These are phyloP conservation scores for Struthio camelus DNA, from an alignment of 2,113 vertebrate species.

Conservation along the genomic window DNA sequence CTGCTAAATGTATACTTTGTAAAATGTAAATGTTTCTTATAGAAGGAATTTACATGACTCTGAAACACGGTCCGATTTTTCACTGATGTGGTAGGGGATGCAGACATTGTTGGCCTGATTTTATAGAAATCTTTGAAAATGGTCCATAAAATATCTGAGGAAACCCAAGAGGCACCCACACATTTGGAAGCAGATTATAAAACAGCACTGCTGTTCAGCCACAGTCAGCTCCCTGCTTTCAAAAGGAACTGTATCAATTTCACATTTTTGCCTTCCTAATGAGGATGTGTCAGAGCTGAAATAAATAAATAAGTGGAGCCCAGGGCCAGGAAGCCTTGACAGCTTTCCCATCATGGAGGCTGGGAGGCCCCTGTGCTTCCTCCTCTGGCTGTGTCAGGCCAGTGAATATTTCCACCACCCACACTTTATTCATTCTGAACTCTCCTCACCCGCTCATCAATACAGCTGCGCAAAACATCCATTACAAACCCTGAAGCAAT, in stretches of 20 bases:
- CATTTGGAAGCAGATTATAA: conserved; percentile 82
- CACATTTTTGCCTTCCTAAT: conserved; percentile 71
- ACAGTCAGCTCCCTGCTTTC: conserved; percentile 59
- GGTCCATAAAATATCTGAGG: conserved; percentile 78
- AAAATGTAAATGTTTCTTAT: conserved; percentile 66
- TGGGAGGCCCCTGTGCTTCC: not conserved
- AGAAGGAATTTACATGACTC: conserved; percentile 53
- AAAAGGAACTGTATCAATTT: conserved; percentile 69
- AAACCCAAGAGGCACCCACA: conserved; percentile 77
- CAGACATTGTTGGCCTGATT: conserved; percentile 65
- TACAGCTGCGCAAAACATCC: conserved; percentile 54
- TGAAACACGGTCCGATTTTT: conserved; percentile 33
- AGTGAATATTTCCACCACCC: conserved; percentile 60
- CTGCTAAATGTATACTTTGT: conserved; percentile 70
- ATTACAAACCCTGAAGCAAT: conserved; percentile 29
- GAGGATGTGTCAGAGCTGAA: conserved; percentile 63
- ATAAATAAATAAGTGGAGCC: conserved; percentile 62
- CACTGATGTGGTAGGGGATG: conserved; percentile 77
- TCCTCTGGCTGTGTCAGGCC: conserved; percentile 45
- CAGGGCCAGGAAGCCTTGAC: conserved; percentile 37
- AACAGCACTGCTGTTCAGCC: conserved; percentile 64
- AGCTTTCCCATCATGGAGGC: not conserved
- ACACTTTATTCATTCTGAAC: conserved; percentile 45
- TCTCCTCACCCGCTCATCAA: conserved; percentile 53
- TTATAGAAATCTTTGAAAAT: conserved; percentile 73